Percentiles rank a stretch among this genome's conserved stretches.
Evolutionary conservation across 1,140 invertebrate genomes (phyloP).

Genomic region (Druon quercuslanigerum): DNA sequence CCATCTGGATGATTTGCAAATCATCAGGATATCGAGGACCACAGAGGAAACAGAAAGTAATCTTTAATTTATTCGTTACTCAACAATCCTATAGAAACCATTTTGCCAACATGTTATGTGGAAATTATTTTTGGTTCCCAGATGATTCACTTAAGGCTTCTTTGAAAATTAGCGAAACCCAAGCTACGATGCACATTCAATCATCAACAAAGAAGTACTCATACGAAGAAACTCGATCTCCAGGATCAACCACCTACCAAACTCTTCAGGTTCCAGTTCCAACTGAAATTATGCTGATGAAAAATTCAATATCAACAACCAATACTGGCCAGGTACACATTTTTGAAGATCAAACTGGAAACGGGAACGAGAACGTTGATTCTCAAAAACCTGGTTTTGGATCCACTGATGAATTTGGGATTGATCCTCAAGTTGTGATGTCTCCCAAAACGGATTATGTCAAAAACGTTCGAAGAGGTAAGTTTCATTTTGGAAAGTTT

Average conservation of each 20-base stretch:
- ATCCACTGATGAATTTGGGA: slow-evolving; percentile 8
- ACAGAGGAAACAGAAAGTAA: slow-evolving; percentile 18
- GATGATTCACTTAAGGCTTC: slow-evolving; percentile 1
- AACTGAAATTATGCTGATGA: slow-evolving; percentile 6
- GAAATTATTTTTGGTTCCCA: background rate
- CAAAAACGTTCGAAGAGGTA: slow-evolving; percentile 62
- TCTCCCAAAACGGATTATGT: slow-evolving; percentile 60
- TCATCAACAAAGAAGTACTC: slow-evolving; percentile 1
- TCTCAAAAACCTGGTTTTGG: background rate
- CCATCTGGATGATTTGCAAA: slow-evolving; percentile 14
- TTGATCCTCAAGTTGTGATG: slow-evolving; percentile 43
- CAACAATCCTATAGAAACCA: too few relatives aligned
- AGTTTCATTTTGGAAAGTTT: background rate
- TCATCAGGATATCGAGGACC: slow-evolving; percentile 11
- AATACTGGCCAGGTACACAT: slow-evolving; percentile 22
- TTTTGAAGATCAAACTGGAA: background rate
- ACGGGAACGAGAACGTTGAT: background rate
- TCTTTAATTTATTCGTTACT: too few relatives aligned
- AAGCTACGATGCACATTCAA: background rate
- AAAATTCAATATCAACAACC: background rate
- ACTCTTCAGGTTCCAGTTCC: background rate
- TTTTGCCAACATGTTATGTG: too few relatives aligned
- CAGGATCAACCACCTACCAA: background rate
- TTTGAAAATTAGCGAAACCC: background rate
- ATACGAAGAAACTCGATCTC: background rate